Evolutionary conservation across 2,113 vertebrate genomes (phyloP), one percentile per base, ranked within the genome.

Genomic region (Egretta garzetta): DNA sequence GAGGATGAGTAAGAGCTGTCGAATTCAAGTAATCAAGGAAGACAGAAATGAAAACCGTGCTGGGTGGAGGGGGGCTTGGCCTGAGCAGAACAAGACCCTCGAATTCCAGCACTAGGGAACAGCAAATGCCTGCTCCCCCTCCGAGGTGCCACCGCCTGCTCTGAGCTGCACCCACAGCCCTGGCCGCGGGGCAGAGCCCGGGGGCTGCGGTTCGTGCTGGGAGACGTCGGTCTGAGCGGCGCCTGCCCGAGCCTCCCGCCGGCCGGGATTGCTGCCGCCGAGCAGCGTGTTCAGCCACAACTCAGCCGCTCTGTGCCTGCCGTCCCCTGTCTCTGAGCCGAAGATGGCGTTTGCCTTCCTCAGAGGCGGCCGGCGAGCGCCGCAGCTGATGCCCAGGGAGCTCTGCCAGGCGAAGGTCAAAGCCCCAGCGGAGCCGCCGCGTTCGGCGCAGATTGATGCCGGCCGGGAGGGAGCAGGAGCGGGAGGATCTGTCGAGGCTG

Each of bases 1-100:
- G 76, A 70, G 59, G 68, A 76, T 86, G 76, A 32, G 41, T 81
- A 47, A 79, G 84, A 86, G 66, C 86, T 64, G 86, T 91, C 79
- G 68, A 75, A 39, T 85, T 50, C 53, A 76, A 93, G 82, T 43
- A n/a, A 39, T 70, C 73, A 53, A 30, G 73, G 81, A 56, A 28
- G 27, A 33, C 18, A 73, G 56, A 39, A 75, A 83, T 7, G 23
- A 75, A 86, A 77, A 33, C 22, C 2, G 24, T 14, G 13, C 8
- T 35, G 87, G 50, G 47, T 59, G 70, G 63, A 58, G 63, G 23
- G 20, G 59, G 53, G 30, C 39, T 47, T 26, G 60, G 73, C 52
- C 37, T 16, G 33, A 41, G 14, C 28, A 41, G 67, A 49, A 39
- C 4, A 26, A 67, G 37, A n/a, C 5, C 14, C n/a, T 32, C 17